These are phyloP conservation scores for Notospermus geniculatus DNA, from an alignment of 1,140 invertebrate genomes.

Conservation along the genomic window DNA sequence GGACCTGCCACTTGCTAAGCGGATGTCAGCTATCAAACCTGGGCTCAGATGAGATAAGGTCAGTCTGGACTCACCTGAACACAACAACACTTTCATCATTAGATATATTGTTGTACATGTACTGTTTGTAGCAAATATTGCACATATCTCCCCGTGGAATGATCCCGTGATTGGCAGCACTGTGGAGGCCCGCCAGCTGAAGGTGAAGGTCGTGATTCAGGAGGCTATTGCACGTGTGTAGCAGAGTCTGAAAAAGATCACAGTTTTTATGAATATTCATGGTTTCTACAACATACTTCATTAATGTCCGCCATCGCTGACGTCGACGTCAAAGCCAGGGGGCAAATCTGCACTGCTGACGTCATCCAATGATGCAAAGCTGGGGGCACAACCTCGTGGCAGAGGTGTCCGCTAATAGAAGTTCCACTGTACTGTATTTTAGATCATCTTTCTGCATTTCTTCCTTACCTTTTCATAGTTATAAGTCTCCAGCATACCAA, in stretches of 20 bases:
- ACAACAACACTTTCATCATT: slow-evolving; percentile 42
- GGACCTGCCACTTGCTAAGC: too few relatives aligned
- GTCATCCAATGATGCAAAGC: too few relatives aligned
- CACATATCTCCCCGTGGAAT: slow-evolving; percentile 46
- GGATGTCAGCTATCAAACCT: too few relatives aligned
- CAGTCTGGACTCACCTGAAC: slow-evolving; percentile 46
- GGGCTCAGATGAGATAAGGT: too few relatives aligned
- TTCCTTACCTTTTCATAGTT: slow-evolving; percentile 59
- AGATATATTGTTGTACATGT: slow-evolving; percentile 16
- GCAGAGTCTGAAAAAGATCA: slow-evolving; percentile 54
- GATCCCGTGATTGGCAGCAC: slow-evolving; percentile 44
- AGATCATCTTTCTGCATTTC: neutral
- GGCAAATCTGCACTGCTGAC: too few relatives aligned
- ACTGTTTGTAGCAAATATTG: slow-evolving; percentile 46
- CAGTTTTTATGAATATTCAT: too few relatives aligned
- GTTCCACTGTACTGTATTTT: too few relatives aligned
- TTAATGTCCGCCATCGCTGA: too few relatives aligned
- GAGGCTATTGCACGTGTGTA: slow-evolving; percentile 55
- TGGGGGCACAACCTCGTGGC: too few relatives aligned
- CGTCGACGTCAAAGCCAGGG: too few relatives aligned
- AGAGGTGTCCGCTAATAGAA: too few relatives aligned
- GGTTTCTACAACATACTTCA: too few relatives aligned
- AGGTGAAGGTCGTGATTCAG: slow-evolving; percentile 55
- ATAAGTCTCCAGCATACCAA: slow-evolving; percentile 62
- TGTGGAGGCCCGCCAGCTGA: slow-evolving; percentile 45